These are phyloP conservation scores for Arion vulgaris DNA, from an alignment of 1,140 invertebrate genomes.

Conservation along the genomic window DNA sequence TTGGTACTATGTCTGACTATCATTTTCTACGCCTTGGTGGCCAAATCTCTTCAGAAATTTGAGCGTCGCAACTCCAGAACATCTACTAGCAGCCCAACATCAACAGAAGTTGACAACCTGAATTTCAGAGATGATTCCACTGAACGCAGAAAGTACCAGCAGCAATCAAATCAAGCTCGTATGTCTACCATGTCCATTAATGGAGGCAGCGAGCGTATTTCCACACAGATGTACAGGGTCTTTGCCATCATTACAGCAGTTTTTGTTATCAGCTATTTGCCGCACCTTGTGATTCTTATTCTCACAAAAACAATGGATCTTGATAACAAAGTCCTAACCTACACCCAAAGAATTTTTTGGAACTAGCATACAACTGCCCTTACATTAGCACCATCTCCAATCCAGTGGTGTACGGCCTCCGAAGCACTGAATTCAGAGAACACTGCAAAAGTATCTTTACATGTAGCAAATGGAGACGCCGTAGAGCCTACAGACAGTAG, in stretches of 20 bases:
- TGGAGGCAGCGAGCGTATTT: slow-evolving; percentile 16
- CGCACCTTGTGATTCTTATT: slow-evolving; percentile 42
- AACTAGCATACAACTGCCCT: slow-evolving; percentile 45
- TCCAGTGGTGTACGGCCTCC: slow-evolving; percentile 45
- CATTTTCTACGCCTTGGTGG: slow-evolving; percentile 13
- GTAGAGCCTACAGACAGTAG: background rate
- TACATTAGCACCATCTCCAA: slow-evolving; percentile 43
- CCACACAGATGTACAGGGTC: slow-evolving; percentile 39
- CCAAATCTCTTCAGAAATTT: background rate
- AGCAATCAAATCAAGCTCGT: background rate
- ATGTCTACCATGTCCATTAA: background rate
- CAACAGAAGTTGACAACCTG: background rate
- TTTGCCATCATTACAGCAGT: slow-evolving; percentile 42
- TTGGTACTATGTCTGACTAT: background rate
- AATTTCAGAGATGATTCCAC: background rate
- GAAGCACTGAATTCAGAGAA: slow-evolving; percentile 38
- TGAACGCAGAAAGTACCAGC: background rate
- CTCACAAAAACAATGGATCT: slow-evolving; percentile 6
- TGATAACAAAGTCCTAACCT: slow-evolving; percentile 12
- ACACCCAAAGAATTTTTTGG: slow-evolving; percentile 22
- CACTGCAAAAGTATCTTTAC: slow-evolving; percentile 38
- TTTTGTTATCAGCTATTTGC: slow-evolving; percentile 46
- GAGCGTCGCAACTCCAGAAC: background rate
- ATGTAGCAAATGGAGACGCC: background rate
- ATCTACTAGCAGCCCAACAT: background rate